Base-by-base conservation (phyloP, 2,888 invertebrate genomes). In the Cryptus viduatorius region DNA sequence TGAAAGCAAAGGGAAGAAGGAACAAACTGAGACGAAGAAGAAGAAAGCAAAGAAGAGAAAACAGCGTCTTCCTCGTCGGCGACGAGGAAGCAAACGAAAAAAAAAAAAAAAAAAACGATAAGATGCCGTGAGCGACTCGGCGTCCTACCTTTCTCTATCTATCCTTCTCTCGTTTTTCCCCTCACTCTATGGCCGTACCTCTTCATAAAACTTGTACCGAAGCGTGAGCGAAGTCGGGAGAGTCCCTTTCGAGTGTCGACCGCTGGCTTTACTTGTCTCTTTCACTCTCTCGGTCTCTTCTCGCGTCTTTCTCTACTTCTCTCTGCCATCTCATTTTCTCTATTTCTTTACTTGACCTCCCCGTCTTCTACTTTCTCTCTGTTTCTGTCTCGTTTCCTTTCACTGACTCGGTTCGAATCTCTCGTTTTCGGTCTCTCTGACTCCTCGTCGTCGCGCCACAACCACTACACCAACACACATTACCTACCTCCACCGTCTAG, bases 231-330 rank as follows among this genome's bases (percentile, higher is more conserved):
- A 78, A 82, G 68, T 75, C 69, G 82, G 44, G 73, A 50, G 37
- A 10, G 61, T 78, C 64, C 69, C 44, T 82, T 82, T 84, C 68
- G 76, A 84, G 82, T 84, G 82, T 79, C 79, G 76, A 84, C 75
- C 69, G 67, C 75, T 73, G 59, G 50, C 73, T 79, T 67, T 67
- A 44, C 82, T 72, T 69, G 67, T 77, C 77, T 77, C 56, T 48
- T 65, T 76, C 69, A 56, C 56, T 77, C 65, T 65, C 71, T 69
- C 69, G 64, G 31, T 67, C 46, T 82, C 65, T 59, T 24, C 31
- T 48, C 48, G 69, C 64, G 10, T 69, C 50, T 37, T 56, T 53
- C 5, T 79, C 50, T 24, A 37, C 50, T 31, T 46, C 68, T 69
- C 79, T 50, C 71, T 31, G 71, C 64, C 64, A 79, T 53, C 29